A percentile compares a stretch with the other conserved stretches of the same genome.
Evolutionary conservation across 1,140 invertebrate species (phyloP).

Genomic region (Bombus consobrinus): DNA sequence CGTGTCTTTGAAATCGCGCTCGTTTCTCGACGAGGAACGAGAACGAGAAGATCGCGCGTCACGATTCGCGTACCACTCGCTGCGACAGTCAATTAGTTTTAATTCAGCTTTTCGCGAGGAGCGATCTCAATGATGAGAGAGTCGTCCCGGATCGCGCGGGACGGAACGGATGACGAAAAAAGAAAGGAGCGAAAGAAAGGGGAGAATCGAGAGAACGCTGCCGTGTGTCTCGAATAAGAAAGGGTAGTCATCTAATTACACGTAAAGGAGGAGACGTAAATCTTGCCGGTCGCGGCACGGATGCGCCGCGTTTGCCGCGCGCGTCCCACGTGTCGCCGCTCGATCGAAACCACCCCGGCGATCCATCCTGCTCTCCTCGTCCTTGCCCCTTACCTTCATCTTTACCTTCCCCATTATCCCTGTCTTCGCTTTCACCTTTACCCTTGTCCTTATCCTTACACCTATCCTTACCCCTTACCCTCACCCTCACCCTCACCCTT

Average conservation of each 20-base stretch:
- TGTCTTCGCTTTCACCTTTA: no score
- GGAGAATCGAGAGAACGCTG: background rate
- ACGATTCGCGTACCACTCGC: background rate
- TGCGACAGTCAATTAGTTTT: constrained; percentile 65
- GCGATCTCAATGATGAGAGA: background rate
- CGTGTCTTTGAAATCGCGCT: background rate
- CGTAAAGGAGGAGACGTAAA: constrained; percentile 16
- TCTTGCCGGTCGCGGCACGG: background rate
- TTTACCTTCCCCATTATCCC: background rate
- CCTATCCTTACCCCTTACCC: no score
- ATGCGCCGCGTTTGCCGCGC: background rate
- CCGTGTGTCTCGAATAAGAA: background rate
- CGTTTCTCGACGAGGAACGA: background rate
- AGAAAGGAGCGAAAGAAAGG: background rate
- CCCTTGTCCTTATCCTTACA: background rate
- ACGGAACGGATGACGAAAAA: background rate
- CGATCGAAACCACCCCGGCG: background rate
- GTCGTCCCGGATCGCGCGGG: background rate
- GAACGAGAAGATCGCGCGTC: background rate
- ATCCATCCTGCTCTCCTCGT: background rate
- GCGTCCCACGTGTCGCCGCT: background rate
- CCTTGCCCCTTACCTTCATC: background rate
- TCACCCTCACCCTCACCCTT: background rate
- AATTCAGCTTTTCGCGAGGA: constrained; percentile 52
- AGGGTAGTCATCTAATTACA: background rate